phyloP scores from a whole-genome alignment of 2,797 vertebrate species.

The Luscinia luscinia region DNA sequence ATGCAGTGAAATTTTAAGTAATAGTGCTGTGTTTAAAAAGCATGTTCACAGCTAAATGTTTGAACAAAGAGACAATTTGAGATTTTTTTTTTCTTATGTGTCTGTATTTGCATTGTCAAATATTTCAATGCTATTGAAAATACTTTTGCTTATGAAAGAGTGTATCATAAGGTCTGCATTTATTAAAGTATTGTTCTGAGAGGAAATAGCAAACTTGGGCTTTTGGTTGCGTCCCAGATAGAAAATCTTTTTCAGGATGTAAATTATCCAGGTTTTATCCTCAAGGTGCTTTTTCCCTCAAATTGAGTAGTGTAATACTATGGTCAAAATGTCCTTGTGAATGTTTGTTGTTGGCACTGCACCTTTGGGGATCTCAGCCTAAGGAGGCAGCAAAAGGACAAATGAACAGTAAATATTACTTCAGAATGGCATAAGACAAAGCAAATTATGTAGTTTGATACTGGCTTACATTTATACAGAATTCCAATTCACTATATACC shows the following conservation, averaged over 20 bases:
- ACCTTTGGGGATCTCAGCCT: not conserved
- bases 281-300: not conserved
- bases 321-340: not conserved
- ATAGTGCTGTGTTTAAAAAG: slow-evolving; percentile 40
- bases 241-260: not conserved
- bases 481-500: not conserved
- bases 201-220: not conserved
- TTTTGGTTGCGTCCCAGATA: not conserved
- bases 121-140: not conserved
- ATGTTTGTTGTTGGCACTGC: not conserved
- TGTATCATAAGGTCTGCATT: not conserved
- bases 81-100: not conserved
- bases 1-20: slow-evolving; percentile 58
- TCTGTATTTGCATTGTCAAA: not conserved
- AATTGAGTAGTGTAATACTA: not conserved
- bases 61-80: slow-evolving; percentile 27
- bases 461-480: not conserved
- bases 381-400: not conserved
- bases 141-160: not conserved
- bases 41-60: slow-evolving; percentile 42
- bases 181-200: not conserved
- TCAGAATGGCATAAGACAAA: not conserved
- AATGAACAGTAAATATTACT: not conserved
- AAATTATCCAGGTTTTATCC: not conserved
- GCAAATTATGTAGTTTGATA: not conserved